Evolutionary conservation across 2,113 vertebrate species (phyloP).

Genomic region (Cinclus mexicanus): DNA sequence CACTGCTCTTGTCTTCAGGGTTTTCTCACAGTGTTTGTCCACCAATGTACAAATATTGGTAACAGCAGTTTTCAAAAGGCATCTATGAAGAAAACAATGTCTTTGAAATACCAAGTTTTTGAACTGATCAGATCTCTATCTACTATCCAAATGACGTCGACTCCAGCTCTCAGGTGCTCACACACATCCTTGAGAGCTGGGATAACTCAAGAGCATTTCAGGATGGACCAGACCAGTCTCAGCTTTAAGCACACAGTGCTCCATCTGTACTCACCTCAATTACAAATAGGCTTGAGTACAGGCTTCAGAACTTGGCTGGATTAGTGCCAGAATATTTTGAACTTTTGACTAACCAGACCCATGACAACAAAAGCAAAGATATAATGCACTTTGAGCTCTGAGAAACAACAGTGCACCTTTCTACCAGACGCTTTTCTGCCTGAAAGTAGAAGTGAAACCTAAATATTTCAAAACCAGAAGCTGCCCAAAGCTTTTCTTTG

Average conservation of each 20-base stretch:
- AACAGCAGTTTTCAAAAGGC: fast-evolving
- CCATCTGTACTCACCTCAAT: background rate
- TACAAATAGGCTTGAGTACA: background rate
- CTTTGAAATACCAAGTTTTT: background rate
- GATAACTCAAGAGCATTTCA: background rate
- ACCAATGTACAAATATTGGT: background rate
- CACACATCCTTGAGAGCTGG: background rate
- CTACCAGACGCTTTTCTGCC: background rate
- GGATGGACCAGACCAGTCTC: background rate
- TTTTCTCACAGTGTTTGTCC: background rate
- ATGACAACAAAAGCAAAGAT: background rate
- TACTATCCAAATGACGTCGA: background rate
- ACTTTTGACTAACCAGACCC: background rate
- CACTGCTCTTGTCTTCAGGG: background rate
- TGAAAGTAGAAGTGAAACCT: background rate
- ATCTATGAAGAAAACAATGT: background rate
- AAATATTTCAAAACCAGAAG: background rate
- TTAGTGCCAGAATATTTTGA: background rate
- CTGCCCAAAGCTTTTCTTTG: background rate
- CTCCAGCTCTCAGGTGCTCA: background rate
- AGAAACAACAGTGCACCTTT: background rate
- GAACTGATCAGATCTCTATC: background rate
- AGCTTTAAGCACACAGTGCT: background rate
- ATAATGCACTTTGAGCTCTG: background rate
- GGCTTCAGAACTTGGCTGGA: background rate